These are phyloP conservation scores for Tokudaia tokunoshimensis DNA, from an alignment of 2,797 vertebrate species.

Conservation along the genomic window DNA sequence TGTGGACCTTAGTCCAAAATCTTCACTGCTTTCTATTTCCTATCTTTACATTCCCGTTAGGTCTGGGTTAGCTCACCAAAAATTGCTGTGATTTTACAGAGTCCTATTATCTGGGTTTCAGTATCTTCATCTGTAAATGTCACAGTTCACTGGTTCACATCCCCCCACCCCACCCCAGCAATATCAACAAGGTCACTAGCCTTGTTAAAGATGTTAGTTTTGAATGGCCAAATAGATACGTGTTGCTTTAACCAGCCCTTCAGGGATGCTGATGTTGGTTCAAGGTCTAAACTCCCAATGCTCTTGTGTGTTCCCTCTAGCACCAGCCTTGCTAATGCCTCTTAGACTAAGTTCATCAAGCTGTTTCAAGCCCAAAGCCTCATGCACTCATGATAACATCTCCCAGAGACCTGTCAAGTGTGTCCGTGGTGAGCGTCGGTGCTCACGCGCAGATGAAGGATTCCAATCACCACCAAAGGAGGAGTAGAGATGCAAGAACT, in stretches of 20 bases:
- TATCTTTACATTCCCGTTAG: background rate
- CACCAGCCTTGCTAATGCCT: background rate
- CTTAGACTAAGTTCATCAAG: background rate
- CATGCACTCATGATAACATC: background rate
- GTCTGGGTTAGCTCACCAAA: background rate
- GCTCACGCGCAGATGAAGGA: background rate
- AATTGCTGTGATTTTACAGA: background rate
- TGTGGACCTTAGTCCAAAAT: background rate
- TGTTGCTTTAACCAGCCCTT: background rate
- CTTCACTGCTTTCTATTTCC: background rate
- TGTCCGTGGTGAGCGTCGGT: background rate
- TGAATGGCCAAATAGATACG: background rate
- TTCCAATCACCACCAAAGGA: background rate
- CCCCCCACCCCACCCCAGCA: too few species aligned
- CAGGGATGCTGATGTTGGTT: background rate
- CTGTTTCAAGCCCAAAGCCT: background rate
- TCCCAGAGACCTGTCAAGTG: background rate
- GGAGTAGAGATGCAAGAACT: background rate
- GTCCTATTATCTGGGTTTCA: constrained; percentile 4
- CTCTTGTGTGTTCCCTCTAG: background rate
- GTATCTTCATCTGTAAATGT: constrained; percentile 12
- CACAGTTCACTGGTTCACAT: background rate
- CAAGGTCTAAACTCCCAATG: background rate
- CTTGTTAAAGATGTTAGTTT: background rate
- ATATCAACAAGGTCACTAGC: background rate